Evolutionary conservation across 2,888 invertebrate species (phyloP).

Genomic region (Patella ulyssiponensis): DNA sequence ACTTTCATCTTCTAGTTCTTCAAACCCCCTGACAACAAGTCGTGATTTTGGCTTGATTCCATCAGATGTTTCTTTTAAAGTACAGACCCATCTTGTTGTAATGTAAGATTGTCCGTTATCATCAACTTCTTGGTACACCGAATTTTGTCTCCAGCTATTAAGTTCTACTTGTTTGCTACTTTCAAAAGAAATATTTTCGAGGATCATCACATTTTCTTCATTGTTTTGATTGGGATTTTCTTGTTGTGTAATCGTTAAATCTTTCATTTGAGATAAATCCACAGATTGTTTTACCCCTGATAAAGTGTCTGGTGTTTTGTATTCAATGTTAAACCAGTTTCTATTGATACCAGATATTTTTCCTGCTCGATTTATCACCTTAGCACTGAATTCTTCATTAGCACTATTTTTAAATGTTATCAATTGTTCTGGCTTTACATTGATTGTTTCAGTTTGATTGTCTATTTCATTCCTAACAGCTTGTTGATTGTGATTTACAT

Average conservation of each 20-base stretch:
- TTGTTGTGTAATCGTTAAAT: not conserved
- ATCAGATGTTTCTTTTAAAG: conserved; percentile 11
- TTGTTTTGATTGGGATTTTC: not conserved
- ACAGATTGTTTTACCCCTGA: not conserved
- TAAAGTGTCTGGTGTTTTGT: not conserved
- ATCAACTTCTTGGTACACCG: conserved; percentile 2
- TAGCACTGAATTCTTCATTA: not conserved
- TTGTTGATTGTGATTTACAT: not conserved
- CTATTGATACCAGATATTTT: not conserved
- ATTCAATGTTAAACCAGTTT: not conserved
- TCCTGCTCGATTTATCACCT: not conserved
- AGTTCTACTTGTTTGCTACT: not conserved
- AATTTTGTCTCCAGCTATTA: conserved; percentile 11
- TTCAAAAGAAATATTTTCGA: conserved; percentile 5
- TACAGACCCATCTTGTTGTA: conserved; percentile 22
- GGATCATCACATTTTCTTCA: conserved; percentile 9
- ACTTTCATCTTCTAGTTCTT: conserved; percentile 14
- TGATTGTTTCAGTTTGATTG: no score
- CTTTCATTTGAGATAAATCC: not conserved
- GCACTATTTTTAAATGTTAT: not conserved
- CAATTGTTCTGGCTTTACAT: not conserved
- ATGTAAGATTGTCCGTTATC: conserved; percentile 20
- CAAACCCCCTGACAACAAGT: conserved; percentile 25
- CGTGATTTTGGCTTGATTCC: conserved; percentile 14
- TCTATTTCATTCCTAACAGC: not conserved